Evolutionary conservation across 37 sponge, comb jelly and placozoan genomes (phyloP).

Genomic region (Corticium candelabrum): DNA sequence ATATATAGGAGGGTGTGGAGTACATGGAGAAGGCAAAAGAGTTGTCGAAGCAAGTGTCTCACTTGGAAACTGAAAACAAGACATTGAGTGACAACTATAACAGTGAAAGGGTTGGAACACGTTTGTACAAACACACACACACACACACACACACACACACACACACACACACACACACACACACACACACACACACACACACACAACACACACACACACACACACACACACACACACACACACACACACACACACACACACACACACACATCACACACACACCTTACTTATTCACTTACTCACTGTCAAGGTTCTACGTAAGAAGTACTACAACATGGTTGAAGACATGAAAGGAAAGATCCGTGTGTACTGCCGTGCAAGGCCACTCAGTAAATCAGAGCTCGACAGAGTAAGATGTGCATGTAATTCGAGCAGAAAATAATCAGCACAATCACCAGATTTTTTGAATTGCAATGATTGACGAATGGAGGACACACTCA

Average conservation of each 20-base stretch:
- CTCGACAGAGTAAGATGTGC: conserved; percentile 17
- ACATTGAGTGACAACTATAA: conserved; percentile 25
- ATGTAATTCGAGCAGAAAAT: not conserved
- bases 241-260: conserved; percentile 9
- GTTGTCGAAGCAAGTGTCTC: not conserved
- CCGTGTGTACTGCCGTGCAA: conserved; percentile 37
- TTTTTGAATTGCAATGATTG: too few species aligned
- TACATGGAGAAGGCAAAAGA: conserved; percentile 1
- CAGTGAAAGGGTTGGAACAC: conserved; percentile 23
- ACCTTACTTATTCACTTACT: too few species aligned
- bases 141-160: not conserved
- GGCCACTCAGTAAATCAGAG: conserved; percentile 33
- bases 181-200: not conserved
- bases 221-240: conserved; percentile 3
- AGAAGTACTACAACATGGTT: conserved; percentile 33
- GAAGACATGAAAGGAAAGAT: conserved; percentile 53
- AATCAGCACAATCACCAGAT: too few species aligned
- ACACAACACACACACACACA: not conserved
- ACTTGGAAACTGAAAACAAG: not conserved
- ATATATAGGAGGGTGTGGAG: conserved; percentile 19
- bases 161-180: conserved; percentile 3
- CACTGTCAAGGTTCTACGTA: conserved; percentile 10
- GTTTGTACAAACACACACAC: not conserved
- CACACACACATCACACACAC: too few species aligned
- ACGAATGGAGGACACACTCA: too few species aligned